A percentile compares a stretch with the other conserved stretches of the same genome.
phyloP scores from a whole-genome alignment of 2,113 vertebrate genomes.

The Melospiza georgiana region DNA sequence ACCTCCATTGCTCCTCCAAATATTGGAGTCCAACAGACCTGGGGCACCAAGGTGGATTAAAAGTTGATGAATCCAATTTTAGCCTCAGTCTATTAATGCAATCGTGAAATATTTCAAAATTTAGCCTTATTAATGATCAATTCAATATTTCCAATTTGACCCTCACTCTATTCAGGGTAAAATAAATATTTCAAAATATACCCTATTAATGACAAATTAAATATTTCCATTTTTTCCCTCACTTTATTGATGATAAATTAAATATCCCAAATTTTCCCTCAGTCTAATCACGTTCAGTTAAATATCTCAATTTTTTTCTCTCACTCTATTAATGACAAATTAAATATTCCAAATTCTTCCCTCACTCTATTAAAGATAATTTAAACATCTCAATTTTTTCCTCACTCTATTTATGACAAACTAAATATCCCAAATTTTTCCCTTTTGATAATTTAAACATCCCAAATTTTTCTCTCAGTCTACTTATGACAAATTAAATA shows the following conservation, averaged over 20 bases:
- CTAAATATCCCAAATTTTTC: too few species aligned
- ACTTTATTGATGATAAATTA: background rate
- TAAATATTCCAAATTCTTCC: background rate
- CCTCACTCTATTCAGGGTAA: background rate
- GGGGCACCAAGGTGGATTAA: background rate
- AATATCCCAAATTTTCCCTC: too few species aligned
- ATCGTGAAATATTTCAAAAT: background rate
- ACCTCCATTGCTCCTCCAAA: background rate
- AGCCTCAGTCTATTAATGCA: too few species aligned
- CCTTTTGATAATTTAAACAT: too few species aligned
- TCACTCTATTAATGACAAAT: too few species aligned
- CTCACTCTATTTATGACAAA: background rate
- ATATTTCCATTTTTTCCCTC: background rate
- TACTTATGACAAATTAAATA: too few species aligned
- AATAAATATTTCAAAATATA: background rate
- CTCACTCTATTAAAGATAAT: too few species aligned
- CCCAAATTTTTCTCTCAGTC: too few species aligned
- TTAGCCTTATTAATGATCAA: background rate
- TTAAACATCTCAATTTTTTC: too few species aligned
- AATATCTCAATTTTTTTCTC: too few species aligned
- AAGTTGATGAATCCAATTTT: background rate
- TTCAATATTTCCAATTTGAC: background rate
- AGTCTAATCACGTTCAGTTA: too few species aligned
- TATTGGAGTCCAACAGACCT: background rate
- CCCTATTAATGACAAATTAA: background rate